These are phyloP conservation scores for Tragelaphus strepsiceros DNA, from an alignment of 2,113 vertebrate species.

Conservation along the genomic window DNA sequence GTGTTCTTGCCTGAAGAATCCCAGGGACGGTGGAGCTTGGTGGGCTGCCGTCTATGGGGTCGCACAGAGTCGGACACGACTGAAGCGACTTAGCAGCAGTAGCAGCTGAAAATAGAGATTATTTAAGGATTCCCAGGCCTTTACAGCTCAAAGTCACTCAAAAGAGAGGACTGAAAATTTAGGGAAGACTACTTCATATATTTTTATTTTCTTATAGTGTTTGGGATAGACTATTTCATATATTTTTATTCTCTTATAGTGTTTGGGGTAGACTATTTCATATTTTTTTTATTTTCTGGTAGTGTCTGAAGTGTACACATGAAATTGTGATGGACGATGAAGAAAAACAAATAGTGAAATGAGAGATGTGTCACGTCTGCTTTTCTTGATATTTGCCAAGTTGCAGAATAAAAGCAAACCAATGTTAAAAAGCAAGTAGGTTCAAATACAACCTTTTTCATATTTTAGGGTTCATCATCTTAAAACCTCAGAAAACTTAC, in stretches of 20 bases:
- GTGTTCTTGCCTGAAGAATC: no score
- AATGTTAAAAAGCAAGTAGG: constrained; percentile 65
- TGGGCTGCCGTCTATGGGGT: no score
- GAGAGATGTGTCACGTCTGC: constrained; percentile 45
- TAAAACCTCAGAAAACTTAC: neutral
- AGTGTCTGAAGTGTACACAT: constrained; percentile 46
- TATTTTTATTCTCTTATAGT: constrained; percentile 38
- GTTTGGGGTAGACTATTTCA: constrained; percentile 63
- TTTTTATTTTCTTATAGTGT: constrained; percentile 46
- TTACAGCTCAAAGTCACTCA: constrained; percentile 35
- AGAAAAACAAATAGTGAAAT: constrained; percentile 71
- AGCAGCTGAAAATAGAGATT: neutral
- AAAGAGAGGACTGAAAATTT: constrained; percentile 48
- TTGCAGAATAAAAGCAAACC: constrained; percentile 75
- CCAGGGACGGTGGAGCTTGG: no score
- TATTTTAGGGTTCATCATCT: neutral
- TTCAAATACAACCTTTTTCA: constrained; percentile 23
- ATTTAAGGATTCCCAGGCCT: constrained; percentile 53
- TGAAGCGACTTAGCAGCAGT: no score
- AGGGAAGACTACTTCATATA: constrained; percentile 64
- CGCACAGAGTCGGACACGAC: no score
- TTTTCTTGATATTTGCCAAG: constrained; percentile 72
- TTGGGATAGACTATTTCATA: constrained; percentile 61
- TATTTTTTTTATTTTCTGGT: constrained; percentile 54
- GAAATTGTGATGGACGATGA: constrained; percentile 57